Percentiles rank a stretch among this genome's conserved stretches.
These are phyloP conservation scores for Drosophila fungiperda DNA, from an alignment of 2,888 invertebrate species.

Conservation along the genomic window DNA sequence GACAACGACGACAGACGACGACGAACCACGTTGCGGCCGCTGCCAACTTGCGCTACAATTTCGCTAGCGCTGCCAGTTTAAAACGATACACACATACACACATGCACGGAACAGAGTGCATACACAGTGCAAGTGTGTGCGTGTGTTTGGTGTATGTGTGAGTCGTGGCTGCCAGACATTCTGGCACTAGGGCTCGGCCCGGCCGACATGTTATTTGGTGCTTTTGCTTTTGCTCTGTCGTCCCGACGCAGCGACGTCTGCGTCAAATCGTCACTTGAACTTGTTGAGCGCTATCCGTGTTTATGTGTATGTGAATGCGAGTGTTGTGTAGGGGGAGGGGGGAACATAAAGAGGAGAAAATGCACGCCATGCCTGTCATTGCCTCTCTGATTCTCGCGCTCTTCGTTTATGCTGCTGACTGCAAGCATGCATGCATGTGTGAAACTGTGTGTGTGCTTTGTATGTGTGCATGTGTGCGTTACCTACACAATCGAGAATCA, in stretches of 20 bases:
- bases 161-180: slow-evolving; percentile 83
- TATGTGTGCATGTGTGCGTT: slow-evolving; percentile 26
- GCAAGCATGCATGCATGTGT: slow-evolving; percentile 10
- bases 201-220: slow-evolving; percentile 51
- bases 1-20: slow-evolving; percentile 36
- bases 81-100: slow-evolving; percentile 29
- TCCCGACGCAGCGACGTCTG: slow-evolving; percentile 46
- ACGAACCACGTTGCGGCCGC: slow-evolving; percentile 59
- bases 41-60: slow-evolving; percentile 76
- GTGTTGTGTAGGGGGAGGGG: neutral
- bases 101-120: slow-evolving; percentile 20
- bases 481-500: slow-evolving; percentile 60
- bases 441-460: neutral
- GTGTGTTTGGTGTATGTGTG: slow-evolving; percentile 34
- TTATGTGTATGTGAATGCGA: slow-evolving; percentile 2
- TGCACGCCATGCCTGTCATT: slow-evolving; percentile 33
- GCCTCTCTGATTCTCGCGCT: slow-evolving; percentile 34
- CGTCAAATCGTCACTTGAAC: slow-evolving; percentile 64
- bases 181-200: slow-evolving; percentile 81
- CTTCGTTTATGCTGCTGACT: slow-evolving; percentile 36
- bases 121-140: slow-evolving; percentile 27
- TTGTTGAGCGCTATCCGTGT: slow-evolving; percentile 61
- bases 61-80: slow-evolving; percentile 71
- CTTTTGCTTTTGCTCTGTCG: slow-evolving; percentile 50
- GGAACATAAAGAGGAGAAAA: slow-evolving; percentile 6